Percentiles rank a stretch among this genome's conserved stretches.
These are phyloP conservation scores for Bungarus multicinctus DNA, from an alignment of 2,113 vertebrate genomes.

Conservation along the genomic window DNA sequence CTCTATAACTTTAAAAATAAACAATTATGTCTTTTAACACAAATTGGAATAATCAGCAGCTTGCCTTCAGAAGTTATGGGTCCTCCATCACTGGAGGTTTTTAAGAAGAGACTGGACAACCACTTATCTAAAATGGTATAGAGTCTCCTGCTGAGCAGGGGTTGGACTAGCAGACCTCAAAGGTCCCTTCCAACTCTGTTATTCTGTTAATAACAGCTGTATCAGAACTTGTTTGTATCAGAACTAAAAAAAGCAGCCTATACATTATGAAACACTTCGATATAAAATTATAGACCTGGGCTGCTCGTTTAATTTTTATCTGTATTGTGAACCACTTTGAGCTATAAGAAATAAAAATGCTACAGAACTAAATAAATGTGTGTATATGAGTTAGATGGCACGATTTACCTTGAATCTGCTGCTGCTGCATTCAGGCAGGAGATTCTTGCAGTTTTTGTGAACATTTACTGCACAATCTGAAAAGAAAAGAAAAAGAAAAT, in stretches of 20 bases:
- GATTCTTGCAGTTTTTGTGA: constrained; percentile 86
- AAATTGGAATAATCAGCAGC: not conserved
- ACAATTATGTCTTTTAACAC: too few relatives aligned
- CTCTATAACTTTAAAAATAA: not conserved
- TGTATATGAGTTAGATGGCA: not conserved
- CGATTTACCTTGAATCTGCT: constrained; percentile 78
- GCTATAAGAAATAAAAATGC: not conserved
- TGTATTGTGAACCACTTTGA: not conserved
- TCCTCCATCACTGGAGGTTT: not conserved
- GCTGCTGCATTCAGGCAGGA: constrained; percentile 85
- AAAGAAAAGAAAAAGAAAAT: constrained; percentile 3
- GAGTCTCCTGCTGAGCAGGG: not conserved
- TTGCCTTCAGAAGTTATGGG: not conserved
- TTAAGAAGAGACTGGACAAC: not conserved
- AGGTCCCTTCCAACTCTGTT: not conserved
- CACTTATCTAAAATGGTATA: not conserved
- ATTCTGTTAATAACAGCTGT: not conserved
- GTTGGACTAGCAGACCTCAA: not conserved
- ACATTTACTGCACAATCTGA: constrained; percentile 89
- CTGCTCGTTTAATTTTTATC: not conserved
- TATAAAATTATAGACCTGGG: not conserved
- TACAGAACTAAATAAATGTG: not conserved
- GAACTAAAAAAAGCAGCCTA: not conserved
- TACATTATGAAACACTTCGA: not conserved
- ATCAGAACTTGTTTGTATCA: not conserved